Evolutionary conservation across 2,113 vertebrate genomes (phyloP).

Genomic region (Sceloporus tristichus): DNA sequence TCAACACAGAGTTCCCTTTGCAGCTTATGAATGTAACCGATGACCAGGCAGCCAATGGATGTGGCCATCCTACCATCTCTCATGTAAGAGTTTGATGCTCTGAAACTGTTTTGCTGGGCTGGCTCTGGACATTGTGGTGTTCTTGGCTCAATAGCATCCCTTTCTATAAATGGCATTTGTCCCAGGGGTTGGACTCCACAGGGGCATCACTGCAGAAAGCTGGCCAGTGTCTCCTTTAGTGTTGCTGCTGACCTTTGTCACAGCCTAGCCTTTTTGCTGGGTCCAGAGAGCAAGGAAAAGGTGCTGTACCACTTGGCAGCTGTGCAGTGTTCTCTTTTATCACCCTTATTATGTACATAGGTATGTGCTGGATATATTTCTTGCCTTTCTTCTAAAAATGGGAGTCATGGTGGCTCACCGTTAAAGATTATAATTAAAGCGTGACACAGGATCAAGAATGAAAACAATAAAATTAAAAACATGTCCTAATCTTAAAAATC

Average conservation of each 20-base stretch:
- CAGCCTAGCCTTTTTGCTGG: neutral
- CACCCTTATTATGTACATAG: too few relatives aligned
- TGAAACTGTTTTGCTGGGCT: neutral
- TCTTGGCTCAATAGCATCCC: neutral
- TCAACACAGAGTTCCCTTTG: slow-evolving; percentile 30
- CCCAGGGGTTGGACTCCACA: neutral
- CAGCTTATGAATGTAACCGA: slow-evolving; percentile 51
- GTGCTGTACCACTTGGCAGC: neutral
- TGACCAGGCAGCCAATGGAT: slow-evolving; percentile 41
- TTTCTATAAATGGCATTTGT: neutral
- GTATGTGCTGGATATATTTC: too few relatives aligned
- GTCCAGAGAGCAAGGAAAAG: neutral
- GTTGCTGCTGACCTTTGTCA: neutral
- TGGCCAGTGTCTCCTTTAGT: neutral
- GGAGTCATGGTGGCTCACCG: too few relatives aligned
- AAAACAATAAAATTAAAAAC: neutral
- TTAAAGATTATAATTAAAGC: neutral
- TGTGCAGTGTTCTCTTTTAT: neutral
- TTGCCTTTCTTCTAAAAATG: too few relatives aligned
- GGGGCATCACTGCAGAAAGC: neutral
- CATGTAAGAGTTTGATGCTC: slow-evolving; percentile 62
- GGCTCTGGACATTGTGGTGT: too few relatives aligned
- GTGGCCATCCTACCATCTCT: neutral
- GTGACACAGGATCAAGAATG: neutral
- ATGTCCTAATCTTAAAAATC: neutral